Evolutionary conservation across 1,140 invertebrate species (phyloP).

Genomic region (Procambarus clarkii): DNA sequence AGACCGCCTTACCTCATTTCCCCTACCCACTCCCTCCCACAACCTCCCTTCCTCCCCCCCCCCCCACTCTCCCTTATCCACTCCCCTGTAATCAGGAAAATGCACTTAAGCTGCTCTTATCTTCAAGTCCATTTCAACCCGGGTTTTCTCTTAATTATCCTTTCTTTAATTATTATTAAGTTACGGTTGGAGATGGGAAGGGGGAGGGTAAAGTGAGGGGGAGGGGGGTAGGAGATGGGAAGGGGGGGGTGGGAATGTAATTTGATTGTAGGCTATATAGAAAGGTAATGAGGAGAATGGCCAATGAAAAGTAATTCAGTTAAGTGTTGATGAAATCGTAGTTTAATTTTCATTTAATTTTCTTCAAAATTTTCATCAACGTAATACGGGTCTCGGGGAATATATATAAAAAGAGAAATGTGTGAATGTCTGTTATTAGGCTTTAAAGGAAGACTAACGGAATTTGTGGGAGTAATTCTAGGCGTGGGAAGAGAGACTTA

Average conservation of each 20-base stretch:
- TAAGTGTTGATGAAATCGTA: not conserved
- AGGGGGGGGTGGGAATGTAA: not conserved
- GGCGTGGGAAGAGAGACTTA: not conserved
- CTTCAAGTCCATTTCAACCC: not conserved
- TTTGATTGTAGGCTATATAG: not conserved
- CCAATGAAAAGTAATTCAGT: not conserved
- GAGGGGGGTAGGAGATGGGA: not conserved
- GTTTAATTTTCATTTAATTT: not conserved
- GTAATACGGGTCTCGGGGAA: not conserved
- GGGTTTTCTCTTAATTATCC: not conserved
- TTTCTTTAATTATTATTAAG: not conserved
- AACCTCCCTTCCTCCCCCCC: no score
- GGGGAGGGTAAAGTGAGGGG: not conserved
- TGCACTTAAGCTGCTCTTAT: not conserved
- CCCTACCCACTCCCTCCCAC: not conserved
- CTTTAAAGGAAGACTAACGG: not conserved
- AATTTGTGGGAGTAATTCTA: not conserved
- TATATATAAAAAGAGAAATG: not conserved
- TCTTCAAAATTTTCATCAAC: not conserved
- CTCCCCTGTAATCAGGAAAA: not conserved
- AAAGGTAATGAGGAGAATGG: not conserved
- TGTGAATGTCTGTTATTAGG: not conserved
- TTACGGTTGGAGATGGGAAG: not conserved
- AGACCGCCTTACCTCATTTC: no score
- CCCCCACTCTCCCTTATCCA: not conserved